phyloP scores from a whole-genome alignment of 2,888 invertebrate genomes.

The Anorthoa munda region DNA sequence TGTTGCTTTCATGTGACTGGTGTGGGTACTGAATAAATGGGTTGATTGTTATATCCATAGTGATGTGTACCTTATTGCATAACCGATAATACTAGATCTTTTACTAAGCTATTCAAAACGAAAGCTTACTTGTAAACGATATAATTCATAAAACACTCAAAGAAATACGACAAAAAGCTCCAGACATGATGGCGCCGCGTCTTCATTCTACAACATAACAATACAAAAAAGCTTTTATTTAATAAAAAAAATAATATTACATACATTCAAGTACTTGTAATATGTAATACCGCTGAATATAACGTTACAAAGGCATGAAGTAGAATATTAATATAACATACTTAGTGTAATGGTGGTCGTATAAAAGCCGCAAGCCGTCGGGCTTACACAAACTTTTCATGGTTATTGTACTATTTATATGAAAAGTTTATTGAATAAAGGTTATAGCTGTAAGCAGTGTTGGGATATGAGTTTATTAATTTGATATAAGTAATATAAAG shows the following conservation, averaged over 20 bases:
- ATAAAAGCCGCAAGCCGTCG: slow-evolving; percentile 41
- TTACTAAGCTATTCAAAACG: background rate
- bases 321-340: slow-evolving; percentile 52
- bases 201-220: background rate
- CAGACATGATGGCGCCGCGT: slow-evolving; percentile 6
- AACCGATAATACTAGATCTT: background rate
- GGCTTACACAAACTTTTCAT: slow-evolving; percentile 53
- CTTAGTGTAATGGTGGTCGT: slow-evolving; percentile 50
- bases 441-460: slow-evolving; percentile 17
- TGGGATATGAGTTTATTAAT: slow-evolving; percentile 12
- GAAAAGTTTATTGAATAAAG: slow-evolving; percentile 55
- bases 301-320: slow-evolving; percentile 33
- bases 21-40: background rate
- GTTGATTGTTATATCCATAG: background rate
- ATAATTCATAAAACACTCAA: background rate
- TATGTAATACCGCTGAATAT: slow-evolving; percentile 30
- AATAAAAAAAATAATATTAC: slow-evolving; percentile 18
- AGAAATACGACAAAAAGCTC: slow-evolving; percentile 4
- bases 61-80: background rate
- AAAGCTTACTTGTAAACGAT: background rate
- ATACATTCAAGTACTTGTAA: slow-evolving; percentile 1
- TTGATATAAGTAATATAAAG: background rate
- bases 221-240: slow-evolving; percentile 6
- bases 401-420: slow-evolving; percentile 53
- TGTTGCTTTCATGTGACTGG: too few relatives aligned